Base-by-base conservation (phyloP, 2,888 invertebrate genomes). In the Yponomeuta sedellus region DNA sequence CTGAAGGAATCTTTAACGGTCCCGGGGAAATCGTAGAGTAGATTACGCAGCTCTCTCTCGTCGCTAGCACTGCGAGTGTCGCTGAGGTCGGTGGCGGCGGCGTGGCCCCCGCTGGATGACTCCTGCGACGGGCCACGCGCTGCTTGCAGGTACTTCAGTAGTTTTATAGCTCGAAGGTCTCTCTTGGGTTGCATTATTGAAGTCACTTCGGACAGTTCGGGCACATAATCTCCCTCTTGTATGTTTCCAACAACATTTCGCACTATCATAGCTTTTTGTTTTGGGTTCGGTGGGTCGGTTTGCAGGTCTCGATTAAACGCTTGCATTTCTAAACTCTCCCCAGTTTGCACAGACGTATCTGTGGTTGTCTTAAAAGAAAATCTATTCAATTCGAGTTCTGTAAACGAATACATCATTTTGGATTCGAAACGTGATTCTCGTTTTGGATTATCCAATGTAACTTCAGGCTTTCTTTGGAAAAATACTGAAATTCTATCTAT, bases 331-430 rank as follows among this genome's bases (percentile, higher is more conserved):
- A 87, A 75, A 71, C 85, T 86, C 3, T 77, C 77, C 40, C 81
- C 83, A 0, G 90, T 89, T 78, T 90, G 90, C 1, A 85, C 78
- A 5, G 73, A 77, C 59, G 68, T 74, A 58, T 86, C 81, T 2
- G 19, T 8, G 65, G 52, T 62, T 19, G 20, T 52, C 70, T 8
- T 63, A 56, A 0, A 70, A 34, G 70, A 68, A 65, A 82, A 77
- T 73, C 80, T 84, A 20, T 69, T 69, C 67, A 88, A 72, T 71
- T 88, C 87, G 19, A 78, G 66, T 71, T 86, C 77, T 10, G 82
- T 73, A 70, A 83, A 88, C 1, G 86, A 83, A 68, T 71, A 84
- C 58, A 71, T 70, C 69, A 71, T 73, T 25, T 67, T 71, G 63
- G 69, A 6, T 16, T 52, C 66, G 69, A 63, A 16, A 64, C 40